Evolutionary conservation across 2,888 invertebrate species (phyloP), one percentile per base, ranked within the genome.

Genomic region (Trachelus troglodyta): DNA sequence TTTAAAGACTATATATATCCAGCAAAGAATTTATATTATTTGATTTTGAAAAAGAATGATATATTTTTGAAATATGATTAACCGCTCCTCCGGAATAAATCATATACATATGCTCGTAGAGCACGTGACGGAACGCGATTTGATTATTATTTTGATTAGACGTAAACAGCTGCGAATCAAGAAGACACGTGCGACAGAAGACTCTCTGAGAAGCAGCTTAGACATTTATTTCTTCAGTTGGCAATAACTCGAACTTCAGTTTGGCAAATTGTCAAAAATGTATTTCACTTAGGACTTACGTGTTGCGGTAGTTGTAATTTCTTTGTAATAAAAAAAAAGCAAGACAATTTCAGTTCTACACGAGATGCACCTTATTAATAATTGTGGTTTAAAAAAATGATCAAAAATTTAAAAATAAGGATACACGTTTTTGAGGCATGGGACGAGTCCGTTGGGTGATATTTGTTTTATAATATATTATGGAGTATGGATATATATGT

Each of bases 401-500:
- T 37, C 4, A 1, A 37, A 37, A 37, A 37, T 12, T 37, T 12
- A 15, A 56, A 15, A 6, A 23, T 9, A 9, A 56, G 23, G 56
- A 40, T 23, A 56, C 56, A 56, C 2, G 23, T 23, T 56, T 23
- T 31, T 73, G 12, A 40, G n/a, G 33, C 1, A 33, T 30, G 40
- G 30, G n/a, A n/a, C 56, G 11, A 2, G 2, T 56, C 33, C 56
- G 35, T 74, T 33, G 12, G 35, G 74, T 77, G 76, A 75, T 81
- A 78, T 80, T 80, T 83, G 82, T 80, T 83, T 80, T 83, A 81
- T 80, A 81, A 83, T 83, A 83, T 83, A 83, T 83, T 83, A 83
- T 81, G 79, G 79, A 79, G 79, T 82, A 83, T 80, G 77, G 77
- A 74, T 81, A 56, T 56, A 82, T 79, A 76, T 79, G 79, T 81